Evolutionary conservation across 2,888 invertebrate genomes (phyloP).

Genomic region (Heliothis peltigera): DNA sequence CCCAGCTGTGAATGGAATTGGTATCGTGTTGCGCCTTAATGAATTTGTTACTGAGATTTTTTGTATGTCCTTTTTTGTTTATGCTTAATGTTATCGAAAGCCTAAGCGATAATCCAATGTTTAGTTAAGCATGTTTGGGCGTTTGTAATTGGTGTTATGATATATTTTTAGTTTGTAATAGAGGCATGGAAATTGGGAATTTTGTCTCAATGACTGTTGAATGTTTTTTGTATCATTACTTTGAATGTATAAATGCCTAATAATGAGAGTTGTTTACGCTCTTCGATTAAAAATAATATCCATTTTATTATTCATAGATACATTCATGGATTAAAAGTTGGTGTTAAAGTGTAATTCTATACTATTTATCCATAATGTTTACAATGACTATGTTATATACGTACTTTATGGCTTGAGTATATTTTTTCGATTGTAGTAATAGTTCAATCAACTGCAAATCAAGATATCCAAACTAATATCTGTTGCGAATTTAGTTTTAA

Average conservation of each 20-base stretch:
- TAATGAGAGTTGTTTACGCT: conserved; percentile 19
- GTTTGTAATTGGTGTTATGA: conserved; percentile 61
- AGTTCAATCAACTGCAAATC: conserved; percentile 1
- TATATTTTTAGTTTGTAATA: conserved; percentile 57
- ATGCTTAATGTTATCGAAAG: conserved; percentile 64
- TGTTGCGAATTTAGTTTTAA: neutral
- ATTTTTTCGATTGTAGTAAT: neutral
- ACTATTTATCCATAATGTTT: neutral
- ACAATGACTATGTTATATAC: too few relatives aligned
- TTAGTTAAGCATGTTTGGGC: conserved; percentile 51
- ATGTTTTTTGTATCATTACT: conserved; percentile 45
- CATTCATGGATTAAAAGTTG: neutral
- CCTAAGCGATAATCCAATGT: conserved; percentile 59
- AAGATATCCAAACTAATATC: neutral
- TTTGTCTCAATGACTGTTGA: conserved; percentile 40
- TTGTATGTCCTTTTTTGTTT: conserved; percentile 67
- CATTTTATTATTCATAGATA: neutral
- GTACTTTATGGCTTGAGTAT: too few relatives aligned
- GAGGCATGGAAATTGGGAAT: conserved; percentile 37
- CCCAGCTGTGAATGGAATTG: conserved; percentile 87
- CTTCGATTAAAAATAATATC: neutral
- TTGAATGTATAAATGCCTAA: conserved; percentile 40
- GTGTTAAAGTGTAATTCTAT: neutral
- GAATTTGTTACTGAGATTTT: conserved; percentile 78
- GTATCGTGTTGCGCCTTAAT: conserved; percentile 83